Conservation (phyloP, 2,888 invertebrate genomes). For the Brenthis hecate region DNA sequence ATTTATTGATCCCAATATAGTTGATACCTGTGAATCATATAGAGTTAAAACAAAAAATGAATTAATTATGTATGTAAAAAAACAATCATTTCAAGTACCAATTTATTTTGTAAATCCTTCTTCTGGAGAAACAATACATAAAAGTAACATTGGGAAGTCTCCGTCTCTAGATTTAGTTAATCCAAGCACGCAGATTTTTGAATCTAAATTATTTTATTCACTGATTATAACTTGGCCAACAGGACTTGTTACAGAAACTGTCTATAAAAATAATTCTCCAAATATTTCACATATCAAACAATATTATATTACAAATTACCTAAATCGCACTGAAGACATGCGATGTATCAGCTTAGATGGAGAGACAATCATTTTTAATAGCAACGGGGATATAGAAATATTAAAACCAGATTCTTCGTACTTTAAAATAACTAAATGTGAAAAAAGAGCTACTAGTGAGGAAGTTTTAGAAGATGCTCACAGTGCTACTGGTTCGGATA, state of each 20-base stretch:
- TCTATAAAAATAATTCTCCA: conserved; percentile 60
- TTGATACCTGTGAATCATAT: conserved; percentile 63
- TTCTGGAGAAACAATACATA: conserved; percentile 43
- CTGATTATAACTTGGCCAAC: conserved; percentile 71
- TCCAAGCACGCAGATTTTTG: conserved; percentile 42
- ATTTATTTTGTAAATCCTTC: conserved; percentile 40
- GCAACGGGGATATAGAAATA: conserved; percentile 58
- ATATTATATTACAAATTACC: conserved; percentile 48
- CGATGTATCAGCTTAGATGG: conserved; percentile 70
- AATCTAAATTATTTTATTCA: conserved; percentile 57
- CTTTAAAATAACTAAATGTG: conserved; percentile 61
- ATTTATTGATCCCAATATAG: conserved; percentile 45
- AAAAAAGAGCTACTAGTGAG: conserved; percentile 47
- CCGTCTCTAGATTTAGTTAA: conserved; percentile 39
- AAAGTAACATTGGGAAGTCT: conserved; percentile 43
- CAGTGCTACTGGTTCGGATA: conserved; percentile 52
- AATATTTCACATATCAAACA: conserved; percentile 70
- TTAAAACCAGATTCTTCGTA: conserved; percentile 62
- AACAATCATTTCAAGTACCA: conserved; percentile 52
- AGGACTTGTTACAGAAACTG: conserved; percentile 68
- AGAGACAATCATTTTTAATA: conserved; percentile 68
- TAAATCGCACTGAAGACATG: conserved; percentile 59
- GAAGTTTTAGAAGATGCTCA: conserved; percentile 43
- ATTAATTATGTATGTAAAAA: conserved; percentile 64
- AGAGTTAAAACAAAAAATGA: conserved; percentile 64